phyloP scores from a whole-genome alignment of 2,797 vertebrate species.

The Kryptolebias ocellatus region DNA sequence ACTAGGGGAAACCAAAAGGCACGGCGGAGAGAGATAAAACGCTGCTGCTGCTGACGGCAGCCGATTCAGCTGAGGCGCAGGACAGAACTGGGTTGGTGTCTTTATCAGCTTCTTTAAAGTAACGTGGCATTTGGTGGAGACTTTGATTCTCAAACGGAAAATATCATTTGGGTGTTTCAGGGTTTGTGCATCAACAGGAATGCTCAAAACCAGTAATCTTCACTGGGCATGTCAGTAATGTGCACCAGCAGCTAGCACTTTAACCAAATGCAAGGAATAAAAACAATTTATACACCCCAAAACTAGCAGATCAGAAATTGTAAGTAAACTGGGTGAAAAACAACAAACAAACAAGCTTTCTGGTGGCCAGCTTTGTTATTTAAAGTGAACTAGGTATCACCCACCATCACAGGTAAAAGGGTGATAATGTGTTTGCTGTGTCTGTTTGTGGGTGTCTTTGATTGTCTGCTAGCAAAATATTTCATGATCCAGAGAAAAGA shows the following conservation, averaged over 20 bases:
- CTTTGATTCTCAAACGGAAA: conserved; percentile 26
- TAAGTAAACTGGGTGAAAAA: too few species aligned
- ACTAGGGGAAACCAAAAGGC: conserved; percentile 53
- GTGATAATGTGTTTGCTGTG: too few species aligned
- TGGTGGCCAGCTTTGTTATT: too few species aligned
- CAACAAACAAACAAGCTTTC: too few species aligned
- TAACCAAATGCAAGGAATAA: not conserved
- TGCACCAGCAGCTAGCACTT: not conserved
- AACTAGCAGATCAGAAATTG: too few species aligned
- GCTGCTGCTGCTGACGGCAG: conserved; percentile 51
- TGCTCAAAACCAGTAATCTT: not conserved
- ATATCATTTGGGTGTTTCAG: conserved; percentile 25
- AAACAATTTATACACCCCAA: too few species aligned
- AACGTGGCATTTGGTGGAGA: conserved; percentile 42
- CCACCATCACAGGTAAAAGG: too few species aligned
- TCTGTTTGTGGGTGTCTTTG: too few species aligned
- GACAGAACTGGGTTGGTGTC: conserved; percentile 56
- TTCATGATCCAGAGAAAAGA: too few species aligned
- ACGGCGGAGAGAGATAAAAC: conserved; percentile 61
- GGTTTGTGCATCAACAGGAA: not conserved
- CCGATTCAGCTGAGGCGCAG: conserved; percentile 32
- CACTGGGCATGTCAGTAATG: not conserved
- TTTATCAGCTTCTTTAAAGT: conserved; percentile 56
- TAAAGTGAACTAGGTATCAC: too few species aligned
- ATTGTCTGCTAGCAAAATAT: too few species aligned